phyloP scores from a whole-genome alignment of 2,888 invertebrate genomes.

The Drosophila histrio region DNA sequence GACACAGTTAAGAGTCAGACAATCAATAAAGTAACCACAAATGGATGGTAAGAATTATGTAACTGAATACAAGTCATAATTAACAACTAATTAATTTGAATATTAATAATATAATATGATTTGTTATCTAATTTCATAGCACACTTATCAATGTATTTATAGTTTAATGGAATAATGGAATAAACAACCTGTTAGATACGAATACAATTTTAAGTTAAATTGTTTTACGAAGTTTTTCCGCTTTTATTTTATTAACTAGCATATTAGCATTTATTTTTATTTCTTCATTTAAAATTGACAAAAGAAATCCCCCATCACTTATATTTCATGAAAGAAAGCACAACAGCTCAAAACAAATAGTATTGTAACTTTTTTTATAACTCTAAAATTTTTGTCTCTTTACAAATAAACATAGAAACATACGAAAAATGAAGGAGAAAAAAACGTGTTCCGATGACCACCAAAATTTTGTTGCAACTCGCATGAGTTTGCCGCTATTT shows the following conservation, averaged over 20 bases:
- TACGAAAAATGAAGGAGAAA: conserved; percentile 7
- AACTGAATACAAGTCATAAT: neutral
- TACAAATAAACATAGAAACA: neutral
- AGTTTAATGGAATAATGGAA: neutral
- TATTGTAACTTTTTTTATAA: neutral
- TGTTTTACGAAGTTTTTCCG: too few relatives aligned
- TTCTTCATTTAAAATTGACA: neutral
- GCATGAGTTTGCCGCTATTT: conserved; percentile 75
- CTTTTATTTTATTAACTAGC: neutral
- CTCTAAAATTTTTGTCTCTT: conserved; percentile 15
- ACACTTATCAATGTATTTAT: too few relatives aligned
- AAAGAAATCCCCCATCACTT: neutral
- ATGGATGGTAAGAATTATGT: conserved; percentile 13
- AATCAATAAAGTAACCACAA: conserved; percentile 44
- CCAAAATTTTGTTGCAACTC: conserved; percentile 62
- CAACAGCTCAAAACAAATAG: neutral
- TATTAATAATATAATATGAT: neutral
- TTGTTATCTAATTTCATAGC: neutral
- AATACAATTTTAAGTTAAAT: too few relatives aligned
- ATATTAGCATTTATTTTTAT: neutral
- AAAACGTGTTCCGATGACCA: conserved; percentile 51
- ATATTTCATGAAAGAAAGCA: neutral
- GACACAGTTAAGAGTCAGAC: conserved; percentile 43
- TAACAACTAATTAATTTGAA: neutral
- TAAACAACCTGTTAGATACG: too few relatives aligned